Evolutionary conservation across 2,797 vertebrate species (phyloP).

Genomic region (Scomberomorus guttatus): DNA sequence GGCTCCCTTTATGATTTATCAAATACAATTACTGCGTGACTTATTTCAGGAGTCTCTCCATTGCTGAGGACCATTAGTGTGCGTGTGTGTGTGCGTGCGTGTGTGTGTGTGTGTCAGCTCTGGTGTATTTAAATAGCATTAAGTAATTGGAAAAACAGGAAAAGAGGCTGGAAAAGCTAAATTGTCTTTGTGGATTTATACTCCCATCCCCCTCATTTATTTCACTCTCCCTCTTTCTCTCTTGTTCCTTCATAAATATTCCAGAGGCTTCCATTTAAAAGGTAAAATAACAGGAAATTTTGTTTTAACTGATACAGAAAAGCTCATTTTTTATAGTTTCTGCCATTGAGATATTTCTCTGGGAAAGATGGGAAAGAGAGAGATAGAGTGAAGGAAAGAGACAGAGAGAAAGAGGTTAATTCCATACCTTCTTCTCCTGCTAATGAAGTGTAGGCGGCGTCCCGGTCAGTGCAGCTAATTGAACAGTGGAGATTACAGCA

Average conservation of each 20-base stretch:
- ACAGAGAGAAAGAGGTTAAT: slow-evolving; percentile 31
- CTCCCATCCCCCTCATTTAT: not conserved
- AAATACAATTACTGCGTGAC: slow-evolving; percentile 86
- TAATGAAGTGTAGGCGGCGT: slow-evolving; percentile 82
- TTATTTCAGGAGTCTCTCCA: slow-evolving; percentile 76
- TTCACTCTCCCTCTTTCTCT: not conserved
- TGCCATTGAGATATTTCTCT: slow-evolving; percentile 63
- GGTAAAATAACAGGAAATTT: slow-evolving; percentile 44
- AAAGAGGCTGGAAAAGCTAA: slow-evolving; percentile 64
- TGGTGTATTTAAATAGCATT: slow-evolving; percentile 81
- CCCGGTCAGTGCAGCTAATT: slow-evolving; percentile 76
- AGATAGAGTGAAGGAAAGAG: not conserved
- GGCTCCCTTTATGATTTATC: slow-evolving; percentile 83
- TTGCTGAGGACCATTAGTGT: slow-evolving; percentile 56
- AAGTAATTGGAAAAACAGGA: slow-evolving; percentile 81
- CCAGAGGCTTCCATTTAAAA: slow-evolving; percentile 59
- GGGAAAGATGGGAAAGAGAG: slow-evolving; percentile 26
- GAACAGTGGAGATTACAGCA: slow-evolving; percentile 80
- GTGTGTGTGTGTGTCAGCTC: slow-evolving; percentile 50
- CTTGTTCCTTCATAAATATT: slow-evolving; percentile 62
- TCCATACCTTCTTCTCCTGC: slow-evolving; percentile 68
- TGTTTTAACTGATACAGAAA: slow-evolving; percentile 70
- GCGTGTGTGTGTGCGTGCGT: slow-evolving; percentile 36
- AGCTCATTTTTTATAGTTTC: slow-evolving; percentile 68
- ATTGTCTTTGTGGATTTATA: slow-evolving; percentile 73